Evolutionary conservation across 2,113 vertebrate species (phyloP).

Genomic region (Sakesphorus luctuosus): DNA sequence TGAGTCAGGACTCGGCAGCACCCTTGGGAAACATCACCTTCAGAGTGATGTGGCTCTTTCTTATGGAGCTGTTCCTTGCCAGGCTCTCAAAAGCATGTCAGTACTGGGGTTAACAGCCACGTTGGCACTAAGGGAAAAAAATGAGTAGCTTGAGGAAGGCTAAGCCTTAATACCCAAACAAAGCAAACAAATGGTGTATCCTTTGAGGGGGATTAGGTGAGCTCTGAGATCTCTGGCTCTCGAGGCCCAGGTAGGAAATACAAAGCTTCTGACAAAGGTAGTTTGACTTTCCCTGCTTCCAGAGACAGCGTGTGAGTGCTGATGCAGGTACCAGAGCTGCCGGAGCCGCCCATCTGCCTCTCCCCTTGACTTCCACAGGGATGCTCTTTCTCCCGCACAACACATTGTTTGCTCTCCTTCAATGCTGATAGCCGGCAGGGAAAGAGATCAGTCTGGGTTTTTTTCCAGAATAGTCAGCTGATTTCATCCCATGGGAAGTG

Average conservation of each 20-base stretch:
- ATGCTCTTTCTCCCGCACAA: background rate
- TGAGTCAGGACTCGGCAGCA: fast-evolving
- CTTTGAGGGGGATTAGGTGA: background rate
- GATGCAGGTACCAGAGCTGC: background rate
- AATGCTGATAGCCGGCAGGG: background rate
- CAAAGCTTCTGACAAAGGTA: background rate
- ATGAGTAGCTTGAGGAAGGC: background rate
- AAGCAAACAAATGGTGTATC: background rate
- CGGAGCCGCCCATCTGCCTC: background rate
- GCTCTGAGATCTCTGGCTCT: background rate
- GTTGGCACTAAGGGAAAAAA: background rate
- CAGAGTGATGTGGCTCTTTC: background rate
- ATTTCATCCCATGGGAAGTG: conserved; percentile 20
- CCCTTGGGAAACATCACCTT: fast-evolving
- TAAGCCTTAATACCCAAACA: conserved; percentile 1
- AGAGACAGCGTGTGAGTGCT: background rate
- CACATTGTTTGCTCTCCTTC: background rate
- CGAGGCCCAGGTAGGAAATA: background rate
- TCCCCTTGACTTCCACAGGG: background rate
- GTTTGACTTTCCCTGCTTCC: background rate
- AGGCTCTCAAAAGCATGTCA: background rate
- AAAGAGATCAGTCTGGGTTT: background rate
- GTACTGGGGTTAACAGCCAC: background rate
- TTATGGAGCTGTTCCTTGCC: background rate
- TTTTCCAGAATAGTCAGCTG: background rate